These are phyloP conservation scores for Ginglymostoma cirratum DNA, from an alignment of 2,113 vertebrate species.

Conservation along the genomic window DNA sequence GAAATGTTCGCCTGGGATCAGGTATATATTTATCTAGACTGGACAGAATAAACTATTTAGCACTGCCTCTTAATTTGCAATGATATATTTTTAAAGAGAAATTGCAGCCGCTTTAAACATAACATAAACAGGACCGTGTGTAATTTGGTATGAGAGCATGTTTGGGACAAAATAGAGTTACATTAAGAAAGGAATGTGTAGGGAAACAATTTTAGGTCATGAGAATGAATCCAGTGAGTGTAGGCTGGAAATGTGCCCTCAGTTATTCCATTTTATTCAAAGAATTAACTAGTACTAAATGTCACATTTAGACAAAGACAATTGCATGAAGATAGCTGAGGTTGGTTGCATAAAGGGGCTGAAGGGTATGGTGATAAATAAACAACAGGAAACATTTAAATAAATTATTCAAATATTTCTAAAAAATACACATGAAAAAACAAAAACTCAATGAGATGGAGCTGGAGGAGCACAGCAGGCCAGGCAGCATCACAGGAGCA, in stretches of 20 bases:
- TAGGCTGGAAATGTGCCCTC: not conserved
- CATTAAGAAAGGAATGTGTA: not conserved
- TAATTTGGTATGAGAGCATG: not conserved
- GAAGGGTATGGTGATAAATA: not conserved
- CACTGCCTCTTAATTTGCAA: not conserved
- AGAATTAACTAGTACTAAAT: not conserved
- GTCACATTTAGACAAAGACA: not conserved
- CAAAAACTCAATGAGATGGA: not conserved
- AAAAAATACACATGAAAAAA: not conserved
- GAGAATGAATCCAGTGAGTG: not conserved
- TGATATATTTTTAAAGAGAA: not conserved
- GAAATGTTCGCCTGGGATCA: constrained; percentile 31
- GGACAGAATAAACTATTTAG: constrained; percentile 6
- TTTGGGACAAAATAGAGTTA: constrained; percentile 4
- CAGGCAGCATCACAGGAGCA: too few relatives aligned
- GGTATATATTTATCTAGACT: constrained; percentile 15
- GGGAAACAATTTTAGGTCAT: not conserved
- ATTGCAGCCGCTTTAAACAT: constrained; percentile 2
- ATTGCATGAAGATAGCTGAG: not conserved
- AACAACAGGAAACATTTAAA: not conserved
- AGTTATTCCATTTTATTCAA: not conserved
- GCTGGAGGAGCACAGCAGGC: not conserved
- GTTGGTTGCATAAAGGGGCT: not conserved
- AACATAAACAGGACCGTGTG: not conserved
- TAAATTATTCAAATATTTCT: not conserved